Evolutionary conservation across 2,113 vertebrate species (phyloP).

Genomic region (Laticauda laticaudata): DNA sequence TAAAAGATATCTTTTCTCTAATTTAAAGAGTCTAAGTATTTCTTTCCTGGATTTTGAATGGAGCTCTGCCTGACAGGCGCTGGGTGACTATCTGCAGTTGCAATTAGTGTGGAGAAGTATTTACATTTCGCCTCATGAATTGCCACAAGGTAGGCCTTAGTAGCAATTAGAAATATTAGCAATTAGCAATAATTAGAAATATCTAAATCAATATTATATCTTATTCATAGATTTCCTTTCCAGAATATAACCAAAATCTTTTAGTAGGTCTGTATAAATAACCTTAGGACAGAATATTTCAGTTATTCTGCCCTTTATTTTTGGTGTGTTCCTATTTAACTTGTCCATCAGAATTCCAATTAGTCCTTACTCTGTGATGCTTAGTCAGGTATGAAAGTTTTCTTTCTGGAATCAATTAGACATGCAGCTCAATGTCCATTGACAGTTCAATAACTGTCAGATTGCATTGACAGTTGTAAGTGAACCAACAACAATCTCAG

Average conservation of each 20-base stretch:
- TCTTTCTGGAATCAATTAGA: neutral
- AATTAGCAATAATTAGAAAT: neutral
- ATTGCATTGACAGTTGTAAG: neutral
- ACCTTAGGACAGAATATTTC: neutral
- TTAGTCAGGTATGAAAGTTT: slow-evolving; percentile 15
- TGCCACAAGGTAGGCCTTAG: too few relatives aligned
- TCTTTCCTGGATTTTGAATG: too few relatives aligned
- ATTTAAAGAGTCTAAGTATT: too few relatives aligned
- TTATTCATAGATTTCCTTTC: neutral
- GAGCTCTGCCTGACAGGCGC: too few relatives aligned
- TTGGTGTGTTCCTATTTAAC: neutral
- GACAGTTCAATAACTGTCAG: slow-evolving; percentile 15
- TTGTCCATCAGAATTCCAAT: slow-evolving; percentile 6
- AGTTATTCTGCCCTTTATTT: neutral
- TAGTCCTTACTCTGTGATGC: slow-evolving; percentile 1
- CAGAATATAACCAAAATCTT: neutral
- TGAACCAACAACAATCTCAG: neutral
- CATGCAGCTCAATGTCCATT: neutral
- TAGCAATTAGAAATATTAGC: too few relatives aligned
- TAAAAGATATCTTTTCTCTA: too few relatives aligned
- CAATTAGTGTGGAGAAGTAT: too few relatives aligned
- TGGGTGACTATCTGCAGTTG: too few relatives aligned
- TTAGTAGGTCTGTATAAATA: neutral
- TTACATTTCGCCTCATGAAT: too few relatives aligned
- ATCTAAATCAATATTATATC: neutral